A percentile compares a stretch with the other conserved stretches of the same genome.
Evolutionary conservation across 2,888 invertebrate genomes (phyloP).

Genomic region (Gasteruption jaculator): DNA sequence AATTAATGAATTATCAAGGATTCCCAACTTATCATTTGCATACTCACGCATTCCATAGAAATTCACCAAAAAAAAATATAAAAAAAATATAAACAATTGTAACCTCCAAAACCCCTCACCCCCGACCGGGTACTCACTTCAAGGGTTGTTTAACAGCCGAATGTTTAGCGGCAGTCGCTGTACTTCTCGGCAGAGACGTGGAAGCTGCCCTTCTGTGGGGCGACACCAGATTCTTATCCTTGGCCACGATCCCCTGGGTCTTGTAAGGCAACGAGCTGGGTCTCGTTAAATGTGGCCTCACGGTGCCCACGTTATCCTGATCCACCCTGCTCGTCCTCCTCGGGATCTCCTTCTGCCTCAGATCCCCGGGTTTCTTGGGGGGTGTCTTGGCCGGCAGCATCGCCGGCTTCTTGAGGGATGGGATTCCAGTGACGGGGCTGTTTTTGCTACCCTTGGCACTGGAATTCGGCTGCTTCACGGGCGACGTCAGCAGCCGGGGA

Average conservation of each 20-base stretch:
- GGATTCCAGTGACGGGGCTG: slow-evolving; percentile 42
- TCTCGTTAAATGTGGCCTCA: slow-evolving; percentile 53
- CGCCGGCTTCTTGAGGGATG: slow-evolving; percentile 41
- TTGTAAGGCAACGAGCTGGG: slow-evolving; percentile 71
- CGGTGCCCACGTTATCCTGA: slow-evolving; percentile 50
- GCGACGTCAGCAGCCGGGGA: slow-evolving; percentile 71
- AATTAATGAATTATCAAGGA: too few species aligned
- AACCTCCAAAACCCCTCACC: background rate
- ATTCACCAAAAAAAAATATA: background rate
- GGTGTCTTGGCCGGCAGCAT: slow-evolving; percentile 22
- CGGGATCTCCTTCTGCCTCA: slow-evolving; percentile 30
- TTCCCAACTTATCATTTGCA: too few species aligned
- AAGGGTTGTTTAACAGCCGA: slow-evolving; percentile 42
- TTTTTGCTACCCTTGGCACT: slow-evolving; percentile 21
- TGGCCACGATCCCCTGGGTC: slow-evolving; percentile 43
- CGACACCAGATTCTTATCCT: slow-evolving; percentile 41
- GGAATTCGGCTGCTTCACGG: slow-evolving; percentile 57
- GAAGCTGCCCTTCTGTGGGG: slow-evolving; percentile 65
- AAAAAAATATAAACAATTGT: slow-evolving; percentile 5
- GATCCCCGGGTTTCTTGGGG: slow-evolving; percentile 26
- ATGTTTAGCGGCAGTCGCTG: slow-evolving; percentile 39
- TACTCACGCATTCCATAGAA: background rate
- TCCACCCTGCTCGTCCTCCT: slow-evolving; percentile 63
- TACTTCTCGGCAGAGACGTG: slow-evolving; percentile 60
- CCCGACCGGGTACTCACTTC: slow-evolving; percentile 56